Percentiles rank a stretch among this genome's conserved stretches.
These are phyloP conservation scores for Argyra leucocephala DNA, from an alignment of 2,888 invertebrate species.

Conservation along the genomic window DNA sequence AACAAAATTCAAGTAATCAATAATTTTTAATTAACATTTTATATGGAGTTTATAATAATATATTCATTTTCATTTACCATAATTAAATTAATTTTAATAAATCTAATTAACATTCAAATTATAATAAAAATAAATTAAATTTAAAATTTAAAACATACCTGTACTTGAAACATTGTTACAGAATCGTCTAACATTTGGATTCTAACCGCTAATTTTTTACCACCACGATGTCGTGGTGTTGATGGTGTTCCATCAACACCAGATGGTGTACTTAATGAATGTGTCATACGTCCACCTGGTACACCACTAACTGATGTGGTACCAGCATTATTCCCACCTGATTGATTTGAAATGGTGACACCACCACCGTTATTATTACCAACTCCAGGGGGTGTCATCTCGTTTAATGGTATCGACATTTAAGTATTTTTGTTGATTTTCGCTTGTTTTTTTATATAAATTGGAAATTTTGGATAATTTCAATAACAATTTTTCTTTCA, in stretches of 20 bases:
- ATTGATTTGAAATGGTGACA: too few species aligned
- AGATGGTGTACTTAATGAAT: slow-evolving; percentile 74
- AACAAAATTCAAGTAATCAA: too few species aligned
- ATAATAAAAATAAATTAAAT: slow-evolving; percentile 8
- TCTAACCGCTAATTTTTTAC: slow-evolving; percentile 79
- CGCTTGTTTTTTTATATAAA: background rate
- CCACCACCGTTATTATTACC: slow-evolving; percentile 25
- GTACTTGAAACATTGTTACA: slow-evolving; percentile 83
- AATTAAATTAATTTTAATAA: too few species aligned
- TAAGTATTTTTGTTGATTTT: background rate
- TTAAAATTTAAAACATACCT: slow-evolving; percentile 50
- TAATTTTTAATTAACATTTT: too few species aligned
- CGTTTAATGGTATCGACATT: slow-evolving; percentile 37
- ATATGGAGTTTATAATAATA: too few species aligned
- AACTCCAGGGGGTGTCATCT: slow-evolving; percentile 36
- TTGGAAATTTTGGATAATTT: background rate
- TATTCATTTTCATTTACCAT: too few species aligned
- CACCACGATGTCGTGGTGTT: slow-evolving; percentile 73
- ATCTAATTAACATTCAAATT: slow-evolving; percentile 36
- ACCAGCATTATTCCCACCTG: slow-evolving; percentile 24
- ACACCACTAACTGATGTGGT: too few species aligned
- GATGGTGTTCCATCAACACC: slow-evolving; percentile 62
- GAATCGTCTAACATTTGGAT: slow-evolving; percentile 86
- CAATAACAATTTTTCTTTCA: background rate
- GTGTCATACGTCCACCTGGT: slow-evolving; percentile 60